Base-by-base conservation (phyloP, 2,113 vertebrate genomes). In the Corythornis vintsioides region DNA sequence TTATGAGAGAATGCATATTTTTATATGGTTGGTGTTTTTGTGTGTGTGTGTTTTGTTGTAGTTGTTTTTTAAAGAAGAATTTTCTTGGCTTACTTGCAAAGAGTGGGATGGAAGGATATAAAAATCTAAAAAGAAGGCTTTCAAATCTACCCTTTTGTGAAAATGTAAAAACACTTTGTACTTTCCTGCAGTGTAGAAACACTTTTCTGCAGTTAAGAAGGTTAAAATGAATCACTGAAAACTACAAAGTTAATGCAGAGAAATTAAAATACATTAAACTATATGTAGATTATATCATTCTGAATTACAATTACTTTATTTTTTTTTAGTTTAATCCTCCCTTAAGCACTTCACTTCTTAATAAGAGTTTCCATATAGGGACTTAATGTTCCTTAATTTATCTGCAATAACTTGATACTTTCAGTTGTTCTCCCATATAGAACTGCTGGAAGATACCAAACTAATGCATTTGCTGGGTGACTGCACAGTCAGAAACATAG, bases 371-470 rank as follows among this genome's bases (percentile, higher is more conserved):
- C 66, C 52, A 60, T 78, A 93, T 45, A 92, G 47, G 19, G 28
- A 10, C 38, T 92, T 91, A 95, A 96, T 93, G 47, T 74, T 79
- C 91, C 67, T 91, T 89, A 94, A 95, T 95, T 93, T 91, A 94
- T 45, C 55, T 79, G 55, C 84, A 95, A 91, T 94, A 95, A 85
- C 75, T 80, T 87, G 10, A 69, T 79, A 83, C 81, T 91, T 89
- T 69, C 16, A 82, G 75, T 74, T 93, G 55, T 87, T 94, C 93
- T 87, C 84, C 67, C 75, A 91, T 79, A 79, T 57, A 73, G 71
- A 94, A 81, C 71, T 85, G 63, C 64, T n/a, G 4, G 75, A 79
- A 92, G 66, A 55, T 47, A 88, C 21, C 67, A 63, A 86, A 88
- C 89, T 88, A 63, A 20, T 60, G 47, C 82, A 52, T 80, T 92